Conservation (phyloP, 2,113 vertebrate species). For the Sphyrna mokarran region DNA sequence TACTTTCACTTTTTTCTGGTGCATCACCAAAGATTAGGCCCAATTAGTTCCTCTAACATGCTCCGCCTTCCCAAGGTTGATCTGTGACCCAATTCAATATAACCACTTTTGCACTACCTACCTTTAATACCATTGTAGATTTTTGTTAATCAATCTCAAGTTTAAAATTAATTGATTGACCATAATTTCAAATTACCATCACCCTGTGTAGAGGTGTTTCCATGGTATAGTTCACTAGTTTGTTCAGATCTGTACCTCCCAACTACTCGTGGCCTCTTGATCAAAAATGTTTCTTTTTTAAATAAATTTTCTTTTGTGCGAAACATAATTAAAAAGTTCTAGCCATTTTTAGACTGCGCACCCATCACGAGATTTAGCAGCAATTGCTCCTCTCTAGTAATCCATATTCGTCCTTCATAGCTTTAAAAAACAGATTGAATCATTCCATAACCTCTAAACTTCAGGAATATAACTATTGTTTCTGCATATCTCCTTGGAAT, state of each 20-base stretch:
- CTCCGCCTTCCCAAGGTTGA: not conserved
- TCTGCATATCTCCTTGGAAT: not conserved
- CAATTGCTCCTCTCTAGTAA: too few species aligned
- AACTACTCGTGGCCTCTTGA: too few species aligned
- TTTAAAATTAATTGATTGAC: not conserved
- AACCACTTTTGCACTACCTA: not conserved
- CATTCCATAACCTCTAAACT: not conserved
- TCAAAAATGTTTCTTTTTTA: too few species aligned
- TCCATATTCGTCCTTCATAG: not conserved
- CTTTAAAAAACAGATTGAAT: not conserved
- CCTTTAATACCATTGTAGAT: too few species aligned
- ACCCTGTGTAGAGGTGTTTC: not conserved
- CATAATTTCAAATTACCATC: not conserved
- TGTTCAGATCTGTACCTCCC: not conserved
- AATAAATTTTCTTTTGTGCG: too few species aligned
- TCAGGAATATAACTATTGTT: not conserved
- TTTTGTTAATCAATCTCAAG: too few species aligned
- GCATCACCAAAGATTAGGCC: not conserved
- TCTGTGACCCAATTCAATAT: not conserved
- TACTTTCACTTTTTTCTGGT: not conserved
- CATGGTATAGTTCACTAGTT: not conserved
- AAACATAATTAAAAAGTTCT: too few species aligned
- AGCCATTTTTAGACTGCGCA: too few species aligned
- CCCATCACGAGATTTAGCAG: too few species aligned
- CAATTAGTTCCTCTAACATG: not conserved